These are phyloP conservation scores for Malurus melanocephalus DNA, from an alignment of 2,113 vertebrate genomes.

Conservation along the genomic window DNA sequence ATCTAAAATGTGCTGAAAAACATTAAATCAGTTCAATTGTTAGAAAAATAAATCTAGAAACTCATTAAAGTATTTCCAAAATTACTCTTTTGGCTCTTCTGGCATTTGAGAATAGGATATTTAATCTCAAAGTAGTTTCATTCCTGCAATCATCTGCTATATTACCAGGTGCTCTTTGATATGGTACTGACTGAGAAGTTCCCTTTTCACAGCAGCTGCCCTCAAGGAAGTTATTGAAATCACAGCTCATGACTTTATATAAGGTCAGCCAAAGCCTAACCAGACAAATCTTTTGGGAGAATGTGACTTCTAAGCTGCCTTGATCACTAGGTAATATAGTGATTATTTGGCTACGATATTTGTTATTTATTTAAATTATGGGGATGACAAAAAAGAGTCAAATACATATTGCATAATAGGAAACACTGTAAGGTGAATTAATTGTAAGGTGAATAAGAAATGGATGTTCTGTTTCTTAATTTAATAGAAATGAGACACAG, in stretches of 20 bases:
- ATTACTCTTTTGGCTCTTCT: neutral
- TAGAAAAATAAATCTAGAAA: neutral
- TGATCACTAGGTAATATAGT: rapidly evolving
- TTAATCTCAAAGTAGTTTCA: neutral
- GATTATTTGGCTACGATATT: neutral
- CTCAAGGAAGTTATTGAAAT: neutral
- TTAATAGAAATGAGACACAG: neutral
- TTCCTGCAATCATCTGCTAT: neutral
- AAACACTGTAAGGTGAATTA: neutral
- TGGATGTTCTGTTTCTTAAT: neutral
- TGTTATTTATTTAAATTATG: neutral
- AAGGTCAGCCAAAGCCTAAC: neutral
- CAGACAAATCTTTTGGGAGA: neutral
- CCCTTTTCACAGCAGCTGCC: neutral
- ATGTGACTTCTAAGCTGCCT: neutral
- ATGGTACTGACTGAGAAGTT: neutral
- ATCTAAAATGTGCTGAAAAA: neutral
- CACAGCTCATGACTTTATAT: neutral
- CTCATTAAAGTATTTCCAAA: neutral
- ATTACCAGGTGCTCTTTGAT: neutral
- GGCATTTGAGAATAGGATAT: neutral
- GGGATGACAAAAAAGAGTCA: neutral
- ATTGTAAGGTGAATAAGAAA: neutral
- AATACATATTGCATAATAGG: neutral
- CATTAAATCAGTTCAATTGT: neutral